phyloP scores from a whole-genome alignment of 2,888 invertebrate species.

The Lacanobia oleracea region DNA sequence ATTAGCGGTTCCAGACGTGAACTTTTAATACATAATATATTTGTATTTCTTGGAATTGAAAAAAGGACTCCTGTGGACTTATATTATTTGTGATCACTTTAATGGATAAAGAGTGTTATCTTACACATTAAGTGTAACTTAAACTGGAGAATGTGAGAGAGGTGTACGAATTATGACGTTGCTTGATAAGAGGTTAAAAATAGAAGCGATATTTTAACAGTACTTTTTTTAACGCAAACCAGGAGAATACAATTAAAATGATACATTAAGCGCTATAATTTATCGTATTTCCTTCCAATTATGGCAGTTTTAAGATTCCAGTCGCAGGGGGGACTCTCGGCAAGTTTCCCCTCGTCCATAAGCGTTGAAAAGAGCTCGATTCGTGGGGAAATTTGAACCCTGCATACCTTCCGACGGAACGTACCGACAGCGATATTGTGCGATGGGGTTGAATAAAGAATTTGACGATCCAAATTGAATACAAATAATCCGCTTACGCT shows the following conservation, averaged over 20 bases:
- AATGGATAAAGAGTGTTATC: slow-evolving; percentile 22
- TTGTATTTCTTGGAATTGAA: slow-evolving; percentile 51
- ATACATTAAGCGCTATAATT: slow-evolving; percentile 5
- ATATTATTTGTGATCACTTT: slow-evolving; percentile 15
- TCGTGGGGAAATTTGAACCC: slow-evolving; percentile 48
- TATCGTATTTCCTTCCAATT: slow-evolving; percentile 28
- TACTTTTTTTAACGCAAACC: not conserved
- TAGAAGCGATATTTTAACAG: not conserved
- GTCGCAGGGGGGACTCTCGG: slow-evolving; percentile 8
- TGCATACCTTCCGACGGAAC: slow-evolving; percentile 33
- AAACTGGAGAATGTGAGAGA: not conserved
- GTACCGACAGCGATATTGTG: slow-evolving; percentile 36
- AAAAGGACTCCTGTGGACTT: slow-evolving; percentile 19
- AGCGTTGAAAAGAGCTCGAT: slow-evolving; percentile 43
- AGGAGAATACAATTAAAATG: slow-evolving; percentile 9
- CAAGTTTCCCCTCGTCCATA: slow-evolving; percentile 47
- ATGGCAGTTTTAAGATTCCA: slow-evolving; percentile 42
- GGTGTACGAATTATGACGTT: slow-evolving; percentile 6
- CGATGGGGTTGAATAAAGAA: slow-evolving; percentile 47
- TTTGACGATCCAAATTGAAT: slow-evolving; percentile 50
- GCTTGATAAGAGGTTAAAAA: not conserved
- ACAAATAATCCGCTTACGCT: slow-evolving; percentile 55
- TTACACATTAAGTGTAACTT: slow-evolving; percentile 8
- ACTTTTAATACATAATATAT: slow-evolving; percentile 53
- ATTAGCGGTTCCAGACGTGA: slow-evolving; percentile 56